A percentile compares a stretch with the other conserved stretches of the same genome.
phyloP scores from a whole-genome alignment of 2,797 vertebrate species.

The Sebastes hopkinsi region DNA sequence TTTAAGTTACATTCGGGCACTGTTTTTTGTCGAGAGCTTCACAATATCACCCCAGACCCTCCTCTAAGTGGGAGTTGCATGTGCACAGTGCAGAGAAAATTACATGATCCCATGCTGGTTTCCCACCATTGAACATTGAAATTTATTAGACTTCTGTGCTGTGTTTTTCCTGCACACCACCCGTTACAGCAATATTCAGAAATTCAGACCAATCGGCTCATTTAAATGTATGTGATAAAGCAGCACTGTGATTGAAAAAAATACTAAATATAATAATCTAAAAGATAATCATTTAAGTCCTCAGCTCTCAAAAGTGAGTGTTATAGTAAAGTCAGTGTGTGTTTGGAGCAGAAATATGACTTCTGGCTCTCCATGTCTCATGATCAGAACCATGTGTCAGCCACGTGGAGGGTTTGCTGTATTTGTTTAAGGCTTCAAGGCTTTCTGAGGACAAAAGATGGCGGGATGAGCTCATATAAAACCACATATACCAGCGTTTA shows the following conservation, averaged over 20 bases:
- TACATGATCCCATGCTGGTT: neutral
- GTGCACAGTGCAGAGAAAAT: neutral
- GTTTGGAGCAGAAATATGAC: slow-evolving; percentile 35
- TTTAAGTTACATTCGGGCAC: neutral
- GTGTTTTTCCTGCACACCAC: neutral
- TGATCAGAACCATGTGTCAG: slow-evolving; percentile 72
- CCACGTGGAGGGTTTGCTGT: slow-evolving; percentile 62
- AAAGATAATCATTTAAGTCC: neutral
- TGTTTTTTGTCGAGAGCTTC: neutral
- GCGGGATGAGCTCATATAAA: neutral
- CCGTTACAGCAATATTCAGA: neutral
- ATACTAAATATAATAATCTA: neutral
- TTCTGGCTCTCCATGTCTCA: slow-evolving; percentile 52
- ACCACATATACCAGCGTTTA: neutral
- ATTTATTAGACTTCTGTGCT: neutral
- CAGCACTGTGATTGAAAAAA: neutral
- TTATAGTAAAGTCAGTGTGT: slow-evolving; percentile 6
- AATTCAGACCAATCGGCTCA: neutral
- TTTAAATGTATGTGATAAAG: neutral
- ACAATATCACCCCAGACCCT: neutral
- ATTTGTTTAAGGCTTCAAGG: slow-evolving; percentile 28
- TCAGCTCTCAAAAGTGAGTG: neutral
- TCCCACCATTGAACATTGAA: neutral
- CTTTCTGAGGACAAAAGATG: slow-evolving; percentile 23
- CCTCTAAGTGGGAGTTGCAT: neutral